A percentile compares a stretch with the other conserved stretches of the same genome.
Evolutionary conservation across 2,113 vertebrate species (phyloP).

Genomic region (Merops nubicus): DNA sequence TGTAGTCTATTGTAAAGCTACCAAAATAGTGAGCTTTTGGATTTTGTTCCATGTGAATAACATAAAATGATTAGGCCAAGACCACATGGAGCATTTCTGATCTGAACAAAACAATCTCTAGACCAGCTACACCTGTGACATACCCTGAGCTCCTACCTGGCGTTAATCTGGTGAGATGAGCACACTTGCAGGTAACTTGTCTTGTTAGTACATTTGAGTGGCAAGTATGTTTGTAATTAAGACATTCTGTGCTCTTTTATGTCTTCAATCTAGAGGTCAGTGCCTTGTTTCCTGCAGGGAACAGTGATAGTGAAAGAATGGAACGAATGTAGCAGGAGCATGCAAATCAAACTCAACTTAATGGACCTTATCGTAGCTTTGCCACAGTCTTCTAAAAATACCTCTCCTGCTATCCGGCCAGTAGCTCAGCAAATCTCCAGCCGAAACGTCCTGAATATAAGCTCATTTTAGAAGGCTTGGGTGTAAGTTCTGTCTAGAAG

Average conservation of each 20-base stretch:
- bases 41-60: background rate
- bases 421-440: slow-evolving; percentile 25
- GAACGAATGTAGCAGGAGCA: slow-evolving; percentile 48
- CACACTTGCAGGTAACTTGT: background rate
- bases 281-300: background rate
- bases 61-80: background rate
- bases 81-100: background rate
- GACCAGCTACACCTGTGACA: accelerated
- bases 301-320: slow-evolving; percentile 72
- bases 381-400: slow-evolving; percentile 69
- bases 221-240: background rate
- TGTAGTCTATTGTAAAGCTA: background rate
- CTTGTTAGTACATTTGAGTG: background rate
- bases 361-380: slow-evolving; percentile 53
- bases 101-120: background rate
- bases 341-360: slow-evolving; percentile 72
- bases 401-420: background rate
- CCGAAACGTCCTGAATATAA: background rate
- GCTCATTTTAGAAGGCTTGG: background rate
- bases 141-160: background rate
- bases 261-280: background rate
- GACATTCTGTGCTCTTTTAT: background rate
- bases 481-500: background rate
- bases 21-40: background rate
- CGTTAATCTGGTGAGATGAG: background rate